Evolutionary conservation across 2,113 vertebrate species (phyloP).

Genomic region (Clarias magur): DNA sequence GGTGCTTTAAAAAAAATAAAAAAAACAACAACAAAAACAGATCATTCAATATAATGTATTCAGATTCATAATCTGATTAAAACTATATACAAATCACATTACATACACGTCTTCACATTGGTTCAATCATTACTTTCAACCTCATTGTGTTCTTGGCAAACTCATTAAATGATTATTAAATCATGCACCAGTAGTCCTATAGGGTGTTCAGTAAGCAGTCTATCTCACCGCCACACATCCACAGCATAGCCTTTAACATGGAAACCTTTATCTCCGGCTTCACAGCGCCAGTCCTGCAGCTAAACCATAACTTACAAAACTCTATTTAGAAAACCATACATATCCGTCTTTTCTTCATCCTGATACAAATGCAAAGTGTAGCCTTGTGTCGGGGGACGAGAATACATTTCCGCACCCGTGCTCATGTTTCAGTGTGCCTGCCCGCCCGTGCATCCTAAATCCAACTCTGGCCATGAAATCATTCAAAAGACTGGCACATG

Average conservation of each 20-base stretch:
- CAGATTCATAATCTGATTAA: not conserved
- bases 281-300: not conserved
- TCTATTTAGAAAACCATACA: not conserved
- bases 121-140: conserved; percentile 56
- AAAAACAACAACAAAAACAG: not conserved
- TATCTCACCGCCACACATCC: conserved; percentile 55
- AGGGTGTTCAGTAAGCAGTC: conserved; percentile 31
- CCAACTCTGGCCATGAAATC: not conserved
- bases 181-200: conserved; percentile 52
- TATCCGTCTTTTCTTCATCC: not conserved
- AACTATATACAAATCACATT: not conserved
- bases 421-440: not conserved
- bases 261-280: not conserved
- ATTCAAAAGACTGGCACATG: conserved; percentile 18
- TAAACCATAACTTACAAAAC: not conserved
- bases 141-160: conserved; percentile 44
- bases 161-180: conserved; percentile 53
- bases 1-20: not conserved
- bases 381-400: not conserved
- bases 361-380: not conserved
- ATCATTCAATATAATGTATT: not conserved
- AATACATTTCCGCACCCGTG: conserved; percentile 8
- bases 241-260: not conserved
- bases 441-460: conserved; percentile 25
- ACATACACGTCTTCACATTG: not conserved